phyloP scores from a whole-genome alignment of 2,888 invertebrate species.

The Meliscaeva auricollis region DNA sequence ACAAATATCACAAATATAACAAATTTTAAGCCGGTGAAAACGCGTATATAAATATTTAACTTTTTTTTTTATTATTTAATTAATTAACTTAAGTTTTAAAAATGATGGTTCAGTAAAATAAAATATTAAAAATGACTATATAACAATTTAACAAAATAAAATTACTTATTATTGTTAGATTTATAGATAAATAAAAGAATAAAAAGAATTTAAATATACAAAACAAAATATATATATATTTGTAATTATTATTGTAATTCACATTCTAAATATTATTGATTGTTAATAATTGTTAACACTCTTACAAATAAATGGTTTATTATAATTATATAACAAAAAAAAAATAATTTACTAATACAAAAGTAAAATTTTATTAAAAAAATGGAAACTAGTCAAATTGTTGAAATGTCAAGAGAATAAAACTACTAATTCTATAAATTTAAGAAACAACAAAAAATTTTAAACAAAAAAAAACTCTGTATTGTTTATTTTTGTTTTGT shows the following conservation, averaged over 20 bases:
- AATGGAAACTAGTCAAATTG: slow-evolving; percentile 74
- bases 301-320: slow-evolving; percentile 33
- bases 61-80: slow-evolving; percentile 42
- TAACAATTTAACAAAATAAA: slow-evolving; percentile 16
- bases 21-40: slow-evolving; percentile 64
- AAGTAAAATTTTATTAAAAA: slow-evolving; percentile 50
- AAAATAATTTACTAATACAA: slow-evolving; percentile 58
- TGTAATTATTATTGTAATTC: slow-evolving; percentile 53
- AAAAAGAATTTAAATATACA: slow-evolving; percentile 53
- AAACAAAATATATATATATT: slow-evolving; percentile 26
- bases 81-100: slow-evolving; percentile 14
- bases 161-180: slow-evolving; percentile 9
- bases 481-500: slow-evolving; percentile 40
- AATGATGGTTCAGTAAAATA: not conserved
- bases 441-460: slow-evolving; percentile 41
- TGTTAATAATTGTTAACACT: slow-evolving; percentile 68
- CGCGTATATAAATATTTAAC: slow-evolving; percentile 40
- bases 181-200: slow-evolving; percentile 15
- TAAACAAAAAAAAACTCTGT: slow-evolving; percentile 53
- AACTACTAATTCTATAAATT: slow-evolving; percentile 60
- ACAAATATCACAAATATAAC: slow-evolving; percentile 68
- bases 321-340: slow-evolving; percentile 6
- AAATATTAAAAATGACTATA: not conserved
- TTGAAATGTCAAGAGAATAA: slow-evolving; percentile 69
- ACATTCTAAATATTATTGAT: slow-evolving; percentile 54